phyloP scores from a whole-genome alignment of 2,888 invertebrate genomes.

The Clunio marinus region DNA sequence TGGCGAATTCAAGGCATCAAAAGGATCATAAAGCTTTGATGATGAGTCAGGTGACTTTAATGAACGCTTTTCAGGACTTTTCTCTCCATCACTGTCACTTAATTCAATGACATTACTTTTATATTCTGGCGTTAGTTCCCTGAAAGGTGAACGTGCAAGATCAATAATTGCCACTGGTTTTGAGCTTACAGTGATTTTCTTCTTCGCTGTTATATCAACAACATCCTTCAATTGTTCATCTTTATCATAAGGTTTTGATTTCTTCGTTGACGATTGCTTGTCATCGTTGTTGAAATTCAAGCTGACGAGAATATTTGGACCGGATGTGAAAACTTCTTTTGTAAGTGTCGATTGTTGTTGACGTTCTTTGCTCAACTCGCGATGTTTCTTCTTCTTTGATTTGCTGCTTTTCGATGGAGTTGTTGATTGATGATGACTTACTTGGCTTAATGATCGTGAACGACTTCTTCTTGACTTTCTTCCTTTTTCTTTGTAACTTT shows the following conservation, averaged over 20 bases:
- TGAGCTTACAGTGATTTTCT: slow-evolving; percentile 23
- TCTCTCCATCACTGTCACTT: slow-evolving; percentile 32
- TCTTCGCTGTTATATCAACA: slow-evolving; percentile 36
- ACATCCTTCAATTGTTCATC: slow-evolving; percentile 11
- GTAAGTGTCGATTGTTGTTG: slow-evolving; percentile 8
- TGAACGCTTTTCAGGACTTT: background rate
- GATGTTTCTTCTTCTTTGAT: background rate
- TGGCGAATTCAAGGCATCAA: slow-evolving; percentile 30
- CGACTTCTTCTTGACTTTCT: background rate
- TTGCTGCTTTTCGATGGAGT: slow-evolving; percentile 24
- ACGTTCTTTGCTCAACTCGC: slow-evolving; percentile 2
- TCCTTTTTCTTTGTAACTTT: background rate
- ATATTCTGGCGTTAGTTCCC: slow-evolving; percentile 25
- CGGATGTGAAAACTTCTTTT: slow-evolving; percentile 30
- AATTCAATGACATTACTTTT: slow-evolving; percentile 28
- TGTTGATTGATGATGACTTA: background rate
- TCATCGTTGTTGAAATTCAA: slow-evolving; percentile 26
- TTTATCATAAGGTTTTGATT: slow-evolving; percentile 9
- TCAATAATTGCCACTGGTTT: slow-evolving; percentile 36
- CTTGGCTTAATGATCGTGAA: background rate
- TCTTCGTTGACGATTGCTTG: background rate
- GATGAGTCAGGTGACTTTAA: slow-evolving; percentile 22
- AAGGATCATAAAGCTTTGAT: slow-evolving; percentile 33
- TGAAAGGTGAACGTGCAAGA: slow-evolving; percentile 30
- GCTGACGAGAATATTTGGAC: slow-evolving; percentile 34